Evolutionary conservation across 2,888 invertebrate genomes (phyloP).

Genomic region (Agriopis aurantiaria): DNA sequence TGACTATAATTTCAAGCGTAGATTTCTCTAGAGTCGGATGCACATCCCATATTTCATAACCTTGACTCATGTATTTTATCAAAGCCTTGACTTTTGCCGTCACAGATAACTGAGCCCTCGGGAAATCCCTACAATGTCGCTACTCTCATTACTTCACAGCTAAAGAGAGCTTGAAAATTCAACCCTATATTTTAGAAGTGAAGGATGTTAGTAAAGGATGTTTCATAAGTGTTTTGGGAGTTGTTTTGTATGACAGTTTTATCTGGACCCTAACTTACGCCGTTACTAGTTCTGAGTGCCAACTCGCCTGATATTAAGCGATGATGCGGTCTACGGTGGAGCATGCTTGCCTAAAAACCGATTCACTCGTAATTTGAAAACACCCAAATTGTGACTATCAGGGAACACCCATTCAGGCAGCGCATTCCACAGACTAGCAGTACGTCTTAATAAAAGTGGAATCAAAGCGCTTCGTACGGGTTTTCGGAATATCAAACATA

Average conservation of each 20-base stretch:
- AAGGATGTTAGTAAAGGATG: not conserved
- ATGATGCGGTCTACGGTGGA: too few species aligned
- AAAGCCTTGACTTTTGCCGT: conserved; percentile 10
- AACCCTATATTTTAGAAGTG: not conserved
- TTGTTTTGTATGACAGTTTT: conserved; percentile 22
- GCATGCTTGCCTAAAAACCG: too few species aligned
- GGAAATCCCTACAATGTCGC: conserved; percentile 31
- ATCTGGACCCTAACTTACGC: conserved; percentile 22
- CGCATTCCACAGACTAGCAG: too few species aligned
- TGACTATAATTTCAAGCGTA: not conserved
- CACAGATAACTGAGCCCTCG: conserved; percentile 25
- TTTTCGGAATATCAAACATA: too few species aligned
- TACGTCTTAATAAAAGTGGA: too few species aligned
- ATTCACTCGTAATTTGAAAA: too few species aligned
- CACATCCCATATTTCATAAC: conserved; percentile 32
- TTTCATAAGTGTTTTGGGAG: not conserved
- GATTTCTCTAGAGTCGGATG: conserved; percentile 29
- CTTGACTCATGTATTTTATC: conserved; percentile 3
- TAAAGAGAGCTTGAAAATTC: conserved; percentile 14
- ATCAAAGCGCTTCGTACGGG: too few species aligned
- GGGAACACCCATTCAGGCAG: too few species aligned
- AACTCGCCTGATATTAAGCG: too few species aligned
- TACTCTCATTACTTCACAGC: conserved; percentile 9
- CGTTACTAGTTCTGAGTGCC: conserved; percentile 4
- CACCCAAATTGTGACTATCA: too few species aligned